phyloP scores from a whole-genome alignment of 2,888 invertebrate species.

The Lasioglossum morio region DNA sequence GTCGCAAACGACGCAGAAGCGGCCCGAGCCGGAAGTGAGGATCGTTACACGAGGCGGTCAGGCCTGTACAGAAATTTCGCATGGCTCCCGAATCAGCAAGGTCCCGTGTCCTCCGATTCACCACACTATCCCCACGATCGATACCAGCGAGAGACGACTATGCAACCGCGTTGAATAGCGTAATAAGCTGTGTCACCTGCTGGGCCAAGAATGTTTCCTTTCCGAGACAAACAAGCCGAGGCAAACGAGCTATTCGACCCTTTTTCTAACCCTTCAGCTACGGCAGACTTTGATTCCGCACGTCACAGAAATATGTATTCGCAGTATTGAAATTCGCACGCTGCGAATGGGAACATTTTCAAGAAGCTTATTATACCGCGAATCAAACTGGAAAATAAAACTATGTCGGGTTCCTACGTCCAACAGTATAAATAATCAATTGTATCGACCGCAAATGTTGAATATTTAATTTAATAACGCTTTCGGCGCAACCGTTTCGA shows the following conservation, averaged over 20 bases:
- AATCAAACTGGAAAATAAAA: too few species aligned
- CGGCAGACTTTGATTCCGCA: not conserved
- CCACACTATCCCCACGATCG: conserved; percentile 46
- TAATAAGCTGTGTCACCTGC: not conserved
- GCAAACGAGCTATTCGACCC: not conserved
- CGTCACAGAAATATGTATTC: not conserved
- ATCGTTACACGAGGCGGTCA: conserved; percentile 52
- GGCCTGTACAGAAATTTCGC: conserved; percentile 50
- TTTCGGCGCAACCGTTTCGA: too few species aligned
- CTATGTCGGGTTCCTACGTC: too few species aligned
- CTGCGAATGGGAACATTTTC: too few species aligned
- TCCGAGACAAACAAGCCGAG: not conserved
- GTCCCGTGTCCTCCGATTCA: not conserved
- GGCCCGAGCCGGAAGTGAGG: conserved; percentile 55
- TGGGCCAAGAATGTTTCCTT: not conserved
- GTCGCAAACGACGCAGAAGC: conserved; percentile 41
- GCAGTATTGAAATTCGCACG: not conserved
- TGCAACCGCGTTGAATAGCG: not conserved
- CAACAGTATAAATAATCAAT: too few species aligned
- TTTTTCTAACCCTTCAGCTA: not conserved
- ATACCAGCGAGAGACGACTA: conserved; percentile 44
- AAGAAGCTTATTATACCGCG: too few species aligned
- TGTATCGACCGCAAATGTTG: too few species aligned
- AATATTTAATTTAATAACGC: too few species aligned
- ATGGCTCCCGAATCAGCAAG: conserved; percentile 31